Evolutionary conservation across 2,113 vertebrate species (phyloP).

Genomic region (Syngnathoides biaculeatus): DNA sequence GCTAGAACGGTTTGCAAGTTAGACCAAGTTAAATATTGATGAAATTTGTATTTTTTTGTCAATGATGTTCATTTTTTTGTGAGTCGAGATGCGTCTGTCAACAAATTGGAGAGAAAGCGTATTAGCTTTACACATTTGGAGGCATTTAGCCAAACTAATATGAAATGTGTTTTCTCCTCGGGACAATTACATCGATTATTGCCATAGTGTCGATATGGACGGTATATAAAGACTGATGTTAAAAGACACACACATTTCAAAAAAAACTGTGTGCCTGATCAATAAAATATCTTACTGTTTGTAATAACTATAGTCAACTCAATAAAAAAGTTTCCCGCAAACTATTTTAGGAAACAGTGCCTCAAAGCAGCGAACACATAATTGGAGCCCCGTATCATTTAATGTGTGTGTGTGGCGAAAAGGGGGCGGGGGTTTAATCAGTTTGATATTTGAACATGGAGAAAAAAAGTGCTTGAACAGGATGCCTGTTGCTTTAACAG

Average conservation of each 20-base stretch:
- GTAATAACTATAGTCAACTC: not conserved
- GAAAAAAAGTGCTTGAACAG: not conserved
- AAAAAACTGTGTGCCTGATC: not conserved
- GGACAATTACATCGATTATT: not conserved
- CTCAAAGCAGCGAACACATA: not conserved
- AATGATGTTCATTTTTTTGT: not conserved
- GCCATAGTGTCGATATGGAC: not conserved
- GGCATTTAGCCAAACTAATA: not conserved
- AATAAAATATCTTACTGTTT: not conserved
- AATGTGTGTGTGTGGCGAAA: too few relatives aligned
- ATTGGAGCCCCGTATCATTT: not conserved
- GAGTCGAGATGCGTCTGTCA: not conserved
- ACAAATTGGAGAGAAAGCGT: not conserved
- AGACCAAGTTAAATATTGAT: not conserved
- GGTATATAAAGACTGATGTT: not conserved
- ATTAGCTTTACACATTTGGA: not conserved
- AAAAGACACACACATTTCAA: not conserved
- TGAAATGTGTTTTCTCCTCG: not conserved
- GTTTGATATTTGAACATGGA: not conserved
- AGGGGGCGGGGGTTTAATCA: too few relatives aligned
- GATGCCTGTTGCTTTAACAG: not conserved
- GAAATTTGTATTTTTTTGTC: not conserved
- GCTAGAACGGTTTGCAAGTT: not conserved
- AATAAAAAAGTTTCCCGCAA: not conserved
- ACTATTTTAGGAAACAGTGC: not conserved